These are phyloP conservation scores for Paratilapia polleni DNA, from an alignment of 2,113 vertebrate species.

Conservation along the genomic window DNA sequence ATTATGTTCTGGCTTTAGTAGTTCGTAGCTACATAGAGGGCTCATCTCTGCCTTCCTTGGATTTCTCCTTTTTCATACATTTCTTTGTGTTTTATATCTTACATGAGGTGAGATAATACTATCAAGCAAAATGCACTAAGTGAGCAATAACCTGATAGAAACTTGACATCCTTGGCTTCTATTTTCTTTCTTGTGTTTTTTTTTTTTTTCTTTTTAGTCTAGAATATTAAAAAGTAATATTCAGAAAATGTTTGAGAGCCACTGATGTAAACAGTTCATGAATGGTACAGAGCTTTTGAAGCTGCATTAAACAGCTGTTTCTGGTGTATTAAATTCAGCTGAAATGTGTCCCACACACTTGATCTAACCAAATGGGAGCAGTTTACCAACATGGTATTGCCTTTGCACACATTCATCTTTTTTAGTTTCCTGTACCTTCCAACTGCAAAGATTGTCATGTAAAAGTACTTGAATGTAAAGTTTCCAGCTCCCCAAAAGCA, in stretches of 20 bases:
- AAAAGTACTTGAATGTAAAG: conserved; percentile 37
- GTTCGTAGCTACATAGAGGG: not conserved
- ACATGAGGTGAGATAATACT: not conserved
- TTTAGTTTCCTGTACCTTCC: conserved; percentile 4
- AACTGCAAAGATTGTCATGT: not conserved
- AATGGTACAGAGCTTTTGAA: not conserved
- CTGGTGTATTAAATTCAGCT: not conserved
- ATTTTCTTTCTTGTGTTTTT: not conserved
- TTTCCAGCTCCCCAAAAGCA: conserved; percentile 8
- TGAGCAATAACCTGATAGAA: conserved; percentile 1
- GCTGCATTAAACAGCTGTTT: not conserved
- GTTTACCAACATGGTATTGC: not conserved
- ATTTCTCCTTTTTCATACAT: not conserved
- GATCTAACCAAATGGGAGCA: not conserved
- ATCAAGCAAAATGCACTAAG: conserved; percentile 13
- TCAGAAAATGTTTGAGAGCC: not conserved
- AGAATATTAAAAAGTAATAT: not conserved
- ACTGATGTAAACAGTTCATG: not conserved
- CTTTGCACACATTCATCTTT: not conserved
- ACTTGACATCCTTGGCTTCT: not conserved
- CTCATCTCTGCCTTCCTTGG: not conserved
- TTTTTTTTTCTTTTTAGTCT: not conserved
- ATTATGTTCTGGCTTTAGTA: conserved; percentile 13
- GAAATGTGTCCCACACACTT: not conserved
- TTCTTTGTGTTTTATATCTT: not conserved